Base-by-base conservation (phyloP, 2,888 invertebrate genomes). In the Nomada goodeniana region DNA sequence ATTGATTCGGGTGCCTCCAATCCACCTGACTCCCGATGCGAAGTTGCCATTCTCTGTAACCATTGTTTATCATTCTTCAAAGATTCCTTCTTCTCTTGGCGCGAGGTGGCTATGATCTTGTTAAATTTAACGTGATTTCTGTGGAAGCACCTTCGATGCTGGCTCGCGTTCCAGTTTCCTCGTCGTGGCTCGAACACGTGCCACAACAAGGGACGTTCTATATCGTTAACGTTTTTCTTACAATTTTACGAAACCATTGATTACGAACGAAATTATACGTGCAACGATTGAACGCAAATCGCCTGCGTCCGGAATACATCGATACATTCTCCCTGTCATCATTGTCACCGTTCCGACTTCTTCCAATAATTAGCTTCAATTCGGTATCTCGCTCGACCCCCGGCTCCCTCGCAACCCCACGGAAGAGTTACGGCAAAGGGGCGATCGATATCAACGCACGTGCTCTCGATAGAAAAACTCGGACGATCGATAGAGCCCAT, bases 121-220 rank as follows among this genome's bases (percentile, higher is more conserved):
- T 83, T 83, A 83, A 83, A 79, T 72, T 83, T 83, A 83, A 83
- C 83, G 72, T 70, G 52, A 74, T 83, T 79, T 72, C 79, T 44
- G 64, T 2, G 15, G 83, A 83, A 83, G 83, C 83, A 83, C 79
- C 69, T 73, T 65, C 72, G 65, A 78, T 78, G 74, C 83, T 64
- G 53, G 69, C 76, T 63, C 36, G 53, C 64, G 71, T n/a, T 71
- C 50, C 76, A 47, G 29, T 75, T 82, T 65, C 18, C 59, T 20
- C 55, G 29, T 61, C 65, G 69, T 7, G 70, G 69, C 60, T 57
- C 36, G 20, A 20, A 47, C 72, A 74, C 63, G 59, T 70, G 55
- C 70, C 53, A 55, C 59, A 70, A 73, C 69, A 50, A 59, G 20
- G 5, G 47, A 2, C 9, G 20, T 36, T 1, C 11, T 29, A 69